Evolutionary conservation across 2,888 invertebrate species (phyloP), one percentile per base, ranked within the genome.

Genomic region (Myopa testacea): DNA sequence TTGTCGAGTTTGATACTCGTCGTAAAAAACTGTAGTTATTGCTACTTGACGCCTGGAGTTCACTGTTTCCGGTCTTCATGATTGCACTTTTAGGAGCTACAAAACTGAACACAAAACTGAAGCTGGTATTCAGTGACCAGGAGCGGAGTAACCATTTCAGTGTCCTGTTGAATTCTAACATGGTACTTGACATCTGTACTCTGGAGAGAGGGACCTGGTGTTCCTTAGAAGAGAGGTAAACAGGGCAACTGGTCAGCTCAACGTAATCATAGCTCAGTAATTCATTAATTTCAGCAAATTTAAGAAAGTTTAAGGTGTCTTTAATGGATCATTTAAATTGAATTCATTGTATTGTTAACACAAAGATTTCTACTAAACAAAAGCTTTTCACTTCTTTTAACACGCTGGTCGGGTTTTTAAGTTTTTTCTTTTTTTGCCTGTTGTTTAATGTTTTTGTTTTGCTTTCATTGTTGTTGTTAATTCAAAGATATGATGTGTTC

Each of bases 391-490:
- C 55, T 55, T 75, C 34, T 67, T 50, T 26, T 50, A 26, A 40
- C 52, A 16, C 38, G 14, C n/a, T 45, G 45, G 37, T 55, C 19
- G 3, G 10, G 6, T 67, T 65, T 74, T 63, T 37, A 19, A 52
- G 55, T 52, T 55, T 65, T 26, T 34, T 26, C 7, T 45, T 8
- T 45, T 45, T 6, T 10, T 45, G 45, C 0, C 58, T 63, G 63
- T 73, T 73, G 26, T 16, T 34, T 72, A 12, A 26, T n/a, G 10
- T 62, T 45, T 7, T 63, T 14, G 45, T 67, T 60, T 50, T n/a
- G 62, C n/a, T 70, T 50, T 75, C 34, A 34, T 68, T 63, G 68
- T 62, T n/a, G 50, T 40, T 70, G 65, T 75, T 52, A 52, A 34
- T 58, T 16, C 55, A 55, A 14, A 58, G 34, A 68, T 19, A 68